phyloP scores from a whole-genome alignment of 2,113 vertebrate genomes.

The Vireo altiloquus region DNA sequence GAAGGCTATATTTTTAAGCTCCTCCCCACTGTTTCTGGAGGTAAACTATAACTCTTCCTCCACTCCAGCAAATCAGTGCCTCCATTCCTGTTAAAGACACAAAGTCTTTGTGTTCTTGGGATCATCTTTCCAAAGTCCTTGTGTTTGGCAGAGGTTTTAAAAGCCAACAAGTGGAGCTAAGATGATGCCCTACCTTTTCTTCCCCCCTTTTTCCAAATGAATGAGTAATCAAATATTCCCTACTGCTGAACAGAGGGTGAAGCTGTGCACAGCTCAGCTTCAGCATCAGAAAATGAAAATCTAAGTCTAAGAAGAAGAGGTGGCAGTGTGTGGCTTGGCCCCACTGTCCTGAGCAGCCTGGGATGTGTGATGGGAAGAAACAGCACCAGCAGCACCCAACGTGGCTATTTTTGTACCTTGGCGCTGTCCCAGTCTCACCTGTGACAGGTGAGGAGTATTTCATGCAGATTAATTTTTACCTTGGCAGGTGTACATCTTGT shows the following conservation, averaged over 20 bases:
- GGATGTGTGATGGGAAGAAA: neutral
- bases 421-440: neutral
- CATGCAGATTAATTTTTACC: neutral
- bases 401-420: neutral
- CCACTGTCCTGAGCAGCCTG: neutral
- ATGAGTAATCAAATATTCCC: neutral
- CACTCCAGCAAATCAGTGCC: neutral
- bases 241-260: neutral
- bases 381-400: neutral
- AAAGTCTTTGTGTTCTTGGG: neutral
- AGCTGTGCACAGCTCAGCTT: neutral
- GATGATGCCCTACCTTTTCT: neutral
- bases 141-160: neutral
- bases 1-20: neutral
- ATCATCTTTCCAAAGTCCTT: neutral
- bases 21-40: neutral
- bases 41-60: neutral
- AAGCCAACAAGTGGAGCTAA: neutral
- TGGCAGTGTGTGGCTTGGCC: neutral
- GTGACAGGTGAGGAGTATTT: neutral
- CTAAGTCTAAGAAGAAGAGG: neutral
- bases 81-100: neutral
- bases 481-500: neutral
- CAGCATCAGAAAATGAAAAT: neutral
- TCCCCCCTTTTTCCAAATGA: neutral